phyloP scores from a whole-genome alignment of 2,888 invertebrate genomes.

The Cactoblastis cactorum region DNA sequence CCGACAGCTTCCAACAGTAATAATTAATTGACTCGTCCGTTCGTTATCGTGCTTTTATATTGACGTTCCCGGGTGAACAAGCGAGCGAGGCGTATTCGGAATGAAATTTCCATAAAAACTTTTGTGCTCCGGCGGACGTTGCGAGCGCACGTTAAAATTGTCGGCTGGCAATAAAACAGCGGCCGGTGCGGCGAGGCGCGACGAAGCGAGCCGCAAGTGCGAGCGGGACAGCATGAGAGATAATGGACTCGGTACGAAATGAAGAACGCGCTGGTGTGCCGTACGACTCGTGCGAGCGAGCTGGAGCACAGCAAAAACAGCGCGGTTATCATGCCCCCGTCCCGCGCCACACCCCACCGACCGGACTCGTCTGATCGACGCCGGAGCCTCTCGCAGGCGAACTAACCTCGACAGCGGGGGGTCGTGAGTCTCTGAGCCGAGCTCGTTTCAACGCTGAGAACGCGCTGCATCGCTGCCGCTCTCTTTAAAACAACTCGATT shows the following conservation, averaged over 20 bases:
- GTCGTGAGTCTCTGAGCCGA: slow-evolving; percentile 63
- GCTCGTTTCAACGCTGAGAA: slow-evolving; percentile 56
- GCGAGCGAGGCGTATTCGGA: slow-evolving; percentile 76
- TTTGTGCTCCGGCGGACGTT: slow-evolving; percentile 79
- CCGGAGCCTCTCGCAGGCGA: slow-evolving; percentile 69
- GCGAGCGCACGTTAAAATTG: slow-evolving; percentile 80
- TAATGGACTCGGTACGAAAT: slow-evolving; percentile 76
- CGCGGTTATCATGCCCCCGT: slow-evolving; percentile 67
- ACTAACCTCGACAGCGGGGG: slow-evolving; percentile 75
- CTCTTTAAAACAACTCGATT: slow-evolving; percentile 53
- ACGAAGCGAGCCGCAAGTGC: slow-evolving; percentile 61
- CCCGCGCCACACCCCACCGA: slow-evolving; percentile 41
- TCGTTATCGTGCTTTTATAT: slow-evolving; percentile 79
- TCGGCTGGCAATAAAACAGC: slow-evolving; percentile 79
- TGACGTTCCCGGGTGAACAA: slow-evolving; percentile 74
- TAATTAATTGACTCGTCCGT: slow-evolving; percentile 80
- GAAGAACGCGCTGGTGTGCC: slow-evolving; percentile 73
- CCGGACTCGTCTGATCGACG: slow-evolving; percentile 65
- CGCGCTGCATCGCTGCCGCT: slow-evolving; percentile 47
- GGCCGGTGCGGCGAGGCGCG: slow-evolving; percentile 77
- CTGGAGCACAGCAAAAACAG: slow-evolving; percentile 75
- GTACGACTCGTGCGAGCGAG: slow-evolving; percentile 71
- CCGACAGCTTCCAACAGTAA: slow-evolving; percentile 77
- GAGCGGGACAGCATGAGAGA: slow-evolving; percentile 65
- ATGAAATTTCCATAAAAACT: slow-evolving; percentile 80